phyloP scores from a whole-genome alignment of 2,113 vertebrate species.

The Xenopus laevis region DNA sequence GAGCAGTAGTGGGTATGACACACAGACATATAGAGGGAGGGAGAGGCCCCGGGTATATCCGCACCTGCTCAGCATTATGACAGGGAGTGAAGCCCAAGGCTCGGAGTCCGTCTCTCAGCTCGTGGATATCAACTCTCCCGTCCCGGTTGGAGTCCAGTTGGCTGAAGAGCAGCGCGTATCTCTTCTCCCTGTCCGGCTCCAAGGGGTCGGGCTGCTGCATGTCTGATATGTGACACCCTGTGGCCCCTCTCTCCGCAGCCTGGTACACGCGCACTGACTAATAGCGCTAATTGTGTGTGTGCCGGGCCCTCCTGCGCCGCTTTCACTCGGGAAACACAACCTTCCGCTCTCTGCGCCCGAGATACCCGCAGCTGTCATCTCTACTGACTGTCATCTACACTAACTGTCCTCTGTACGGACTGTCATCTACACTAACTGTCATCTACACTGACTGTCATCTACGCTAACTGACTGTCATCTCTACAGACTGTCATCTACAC shows the following conservation, averaged over 20 bases:
- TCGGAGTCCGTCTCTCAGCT: constrained; percentile 74
- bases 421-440: no score
- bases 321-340: no score
- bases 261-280: background rate
- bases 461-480: no score
- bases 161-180: constrained; percentile 77
- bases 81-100: constrained; percentile 63
- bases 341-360: no score
- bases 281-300: background rate
- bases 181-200: constrained; percentile 65
- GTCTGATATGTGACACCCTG: constrained; percentile 4
- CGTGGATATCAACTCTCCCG: constrained; percentile 75
- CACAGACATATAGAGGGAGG: background rate
- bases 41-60: background rate
- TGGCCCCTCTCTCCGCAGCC: background rate
- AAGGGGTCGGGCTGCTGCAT: constrained; percentile 57
- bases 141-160: constrained; percentile 83
- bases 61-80: constrained; percentile 63
- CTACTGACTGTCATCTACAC: no score
- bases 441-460: no score
- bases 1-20: no score
- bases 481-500: no score
- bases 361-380: no score
- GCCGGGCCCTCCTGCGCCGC: constrained; percentile 1
- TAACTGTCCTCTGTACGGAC: no score